A percentile compares a stretch with the other conserved stretches of the same genome.
Evolutionary conservation across 2,113 vertebrate species (phyloP).

Genomic region (Daphoenositta chrysoptera): DNA sequence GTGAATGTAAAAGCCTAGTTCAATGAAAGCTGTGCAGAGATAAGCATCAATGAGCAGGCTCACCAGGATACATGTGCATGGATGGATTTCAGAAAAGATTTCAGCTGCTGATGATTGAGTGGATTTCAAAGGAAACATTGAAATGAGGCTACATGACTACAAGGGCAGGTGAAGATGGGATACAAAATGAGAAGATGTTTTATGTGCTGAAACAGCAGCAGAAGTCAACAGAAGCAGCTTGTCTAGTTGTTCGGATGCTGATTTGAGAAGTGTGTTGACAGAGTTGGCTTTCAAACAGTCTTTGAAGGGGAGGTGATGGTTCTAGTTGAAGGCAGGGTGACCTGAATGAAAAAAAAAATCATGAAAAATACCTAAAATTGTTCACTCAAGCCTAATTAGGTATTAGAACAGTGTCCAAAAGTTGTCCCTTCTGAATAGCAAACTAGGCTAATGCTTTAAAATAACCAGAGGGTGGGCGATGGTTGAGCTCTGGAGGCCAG

Average conservation of each 20-base stretch:
- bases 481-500: not conserved
- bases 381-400: not conserved
- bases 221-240: constrained; percentile 51
- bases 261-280: constrained; percentile 52
- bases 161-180: constrained; percentile 18
- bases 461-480: not conserved
- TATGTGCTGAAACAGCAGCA: constrained; percentile 43
- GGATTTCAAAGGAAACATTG: constrained; percentile 54
- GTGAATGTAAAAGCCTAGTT: constrained; percentile 16
- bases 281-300: constrained; percentile 30
- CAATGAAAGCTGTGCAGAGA: not conserved
- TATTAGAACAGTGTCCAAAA: not conserved
- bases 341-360: not conserved
- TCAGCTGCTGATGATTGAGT: constrained; percentile 32
- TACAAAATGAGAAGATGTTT: constrained; percentile 42
- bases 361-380: not conserved
- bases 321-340: not conserved
- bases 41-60: constrained; percentile 36
- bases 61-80: constrained; percentile 13
- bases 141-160: not conserved
- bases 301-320: constrained; percentile 34
- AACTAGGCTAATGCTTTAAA: constrained; percentile 7
- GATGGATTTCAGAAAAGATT: constrained; percentile 44
- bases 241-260: constrained; percentile 35
- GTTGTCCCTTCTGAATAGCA: not conserved